Percentiles rank a stretch among this genome's conserved stretches.
Evolutionary conservation across 1,140 invertebrate genomes (phyloP).

Genomic region (Drosophila repleta): DNA sequence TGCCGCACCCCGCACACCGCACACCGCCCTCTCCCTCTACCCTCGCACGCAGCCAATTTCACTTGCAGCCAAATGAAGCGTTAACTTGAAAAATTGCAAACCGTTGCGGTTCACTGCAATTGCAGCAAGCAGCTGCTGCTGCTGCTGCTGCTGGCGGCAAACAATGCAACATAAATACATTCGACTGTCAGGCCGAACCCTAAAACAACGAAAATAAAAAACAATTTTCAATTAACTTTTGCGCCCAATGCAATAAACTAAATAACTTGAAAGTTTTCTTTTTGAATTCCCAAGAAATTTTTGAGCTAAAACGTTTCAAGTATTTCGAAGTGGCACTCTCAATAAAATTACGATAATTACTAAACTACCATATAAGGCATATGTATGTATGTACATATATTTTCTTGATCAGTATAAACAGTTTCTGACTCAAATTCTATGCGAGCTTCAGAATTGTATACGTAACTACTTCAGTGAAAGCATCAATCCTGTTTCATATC

Average conservation of each 20-base stretch:
- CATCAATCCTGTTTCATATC: no score
- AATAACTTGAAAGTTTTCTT: slow-evolving; percentile 19
- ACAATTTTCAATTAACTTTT: slow-evolving; percentile 75
- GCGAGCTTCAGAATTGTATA: no score
- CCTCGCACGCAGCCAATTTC: slow-evolving; percentile 49
- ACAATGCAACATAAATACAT: slow-evolving; percentile 57
- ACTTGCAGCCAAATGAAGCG: slow-evolving; percentile 75
- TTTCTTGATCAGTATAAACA: no score
- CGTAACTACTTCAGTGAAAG: no score
- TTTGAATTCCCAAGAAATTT: not conserved
- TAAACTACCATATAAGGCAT: no score
- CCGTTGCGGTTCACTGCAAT: slow-evolving; percentile 73
- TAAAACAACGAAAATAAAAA: slow-evolving; percentile 40
- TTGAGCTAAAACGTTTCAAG: not conserved
- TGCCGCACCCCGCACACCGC: no score
- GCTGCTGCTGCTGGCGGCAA: slow-evolving; percentile 24
- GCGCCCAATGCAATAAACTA: slow-evolving; percentile 40
- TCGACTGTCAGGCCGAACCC: slow-evolving; percentile 56
- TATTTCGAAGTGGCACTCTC: no score
- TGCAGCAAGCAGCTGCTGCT: slow-evolving; percentile 38
- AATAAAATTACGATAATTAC: no score
- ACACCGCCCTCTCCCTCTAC: not conserved
- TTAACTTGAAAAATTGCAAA: slow-evolving; percentile 71
- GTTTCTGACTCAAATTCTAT: no score
- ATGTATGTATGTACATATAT: no score